Evolutionary conservation across 2,113 vertebrate genomes (phyloP).

Genomic region (Zingel zingel): DNA sequence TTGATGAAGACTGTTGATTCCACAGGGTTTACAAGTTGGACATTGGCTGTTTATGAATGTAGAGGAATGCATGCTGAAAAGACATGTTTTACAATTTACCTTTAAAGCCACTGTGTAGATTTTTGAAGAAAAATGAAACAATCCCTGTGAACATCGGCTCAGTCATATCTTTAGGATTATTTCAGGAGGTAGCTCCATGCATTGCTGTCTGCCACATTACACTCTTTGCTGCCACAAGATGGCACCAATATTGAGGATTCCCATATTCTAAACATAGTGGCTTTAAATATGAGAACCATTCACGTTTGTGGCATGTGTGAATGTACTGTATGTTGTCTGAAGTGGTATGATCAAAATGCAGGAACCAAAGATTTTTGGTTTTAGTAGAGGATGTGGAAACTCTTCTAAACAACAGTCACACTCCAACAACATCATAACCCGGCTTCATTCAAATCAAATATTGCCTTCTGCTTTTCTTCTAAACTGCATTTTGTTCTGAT

Average conservation of each 20-base stretch:
- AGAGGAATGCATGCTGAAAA: background rate
- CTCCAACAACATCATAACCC: conserved; percentile 8
- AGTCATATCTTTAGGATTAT: background rate
- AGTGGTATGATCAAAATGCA: conserved; percentile 54
- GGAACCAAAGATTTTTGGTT: background rate
- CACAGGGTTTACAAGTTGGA: background rate
- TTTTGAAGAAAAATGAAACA: background rate
- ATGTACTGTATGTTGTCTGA: conserved; percentile 1
- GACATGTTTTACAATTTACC: background rate
- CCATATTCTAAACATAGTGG: background rate
- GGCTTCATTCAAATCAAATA: conserved; percentile 7
- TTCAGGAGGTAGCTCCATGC: background rate
- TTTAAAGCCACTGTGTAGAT: conserved; percentile 23
- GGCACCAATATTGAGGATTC: background rate
- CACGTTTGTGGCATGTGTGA: conserved; percentile 13
- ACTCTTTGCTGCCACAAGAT: conserved; percentile 23
- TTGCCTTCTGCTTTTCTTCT: background rate
- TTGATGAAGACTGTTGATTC: background rate
- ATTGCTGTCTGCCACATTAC: background rate
- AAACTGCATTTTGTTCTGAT: conserved; percentile 49
- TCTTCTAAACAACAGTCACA: conserved; percentile 11
- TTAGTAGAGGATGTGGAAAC: background rate
- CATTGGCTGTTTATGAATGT: background rate
- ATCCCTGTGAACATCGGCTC: background rate
- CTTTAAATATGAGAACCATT: conserved; percentile 15